phyloP scores from a whole-genome alignment of 2,113 vertebrate genomes.

The Myrmecobius fasciatus region DNA sequence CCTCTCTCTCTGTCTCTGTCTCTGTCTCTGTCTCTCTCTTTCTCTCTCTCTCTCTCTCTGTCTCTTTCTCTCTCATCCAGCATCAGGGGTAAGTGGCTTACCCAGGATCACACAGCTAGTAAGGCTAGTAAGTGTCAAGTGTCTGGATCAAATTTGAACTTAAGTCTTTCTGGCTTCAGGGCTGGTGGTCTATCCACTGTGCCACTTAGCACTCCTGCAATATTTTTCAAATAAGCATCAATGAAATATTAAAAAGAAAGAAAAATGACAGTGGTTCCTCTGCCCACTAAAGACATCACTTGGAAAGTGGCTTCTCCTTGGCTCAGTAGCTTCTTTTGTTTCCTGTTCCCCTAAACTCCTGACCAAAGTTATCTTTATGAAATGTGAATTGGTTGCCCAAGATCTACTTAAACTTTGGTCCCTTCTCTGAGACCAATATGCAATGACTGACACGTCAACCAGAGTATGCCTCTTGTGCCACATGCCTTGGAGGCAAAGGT shows the following conservation, averaged over 20 bases:
- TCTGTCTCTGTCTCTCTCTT: too few relatives aligned
- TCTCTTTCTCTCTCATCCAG: too few relatives aligned
- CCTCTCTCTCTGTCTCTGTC: too few relatives aligned
- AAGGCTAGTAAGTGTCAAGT: too few relatives aligned
- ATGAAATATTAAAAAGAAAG: not conserved
- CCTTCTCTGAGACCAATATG: constrained; percentile 6
- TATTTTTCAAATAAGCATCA: not conserved
- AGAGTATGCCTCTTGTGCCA: not conserved
- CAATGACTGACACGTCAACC: not conserved
- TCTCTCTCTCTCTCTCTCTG: too few relatives aligned
- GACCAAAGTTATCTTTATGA: not conserved
- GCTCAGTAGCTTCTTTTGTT: not conserved
- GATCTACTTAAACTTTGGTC: not conserved
- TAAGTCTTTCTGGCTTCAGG: too few relatives aligned
- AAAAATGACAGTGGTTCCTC: not conserved
- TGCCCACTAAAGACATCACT: not conserved
- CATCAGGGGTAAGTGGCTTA: too few relatives aligned
- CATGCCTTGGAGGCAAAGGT: not conserved
- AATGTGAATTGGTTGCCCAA: not conserved
- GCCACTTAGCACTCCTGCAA: not conserved
- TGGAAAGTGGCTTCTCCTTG: not conserved
- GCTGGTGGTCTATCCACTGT: too few relatives aligned
- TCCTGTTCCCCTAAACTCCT: not conserved
- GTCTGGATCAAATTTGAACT: too few relatives aligned
- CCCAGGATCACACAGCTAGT: too few relatives aligned